Evolutionary conservation across 1,140 invertebrate species (phyloP), one percentile per base, ranked within the genome.

Genomic region (Zaprionus africanus): DNA sequence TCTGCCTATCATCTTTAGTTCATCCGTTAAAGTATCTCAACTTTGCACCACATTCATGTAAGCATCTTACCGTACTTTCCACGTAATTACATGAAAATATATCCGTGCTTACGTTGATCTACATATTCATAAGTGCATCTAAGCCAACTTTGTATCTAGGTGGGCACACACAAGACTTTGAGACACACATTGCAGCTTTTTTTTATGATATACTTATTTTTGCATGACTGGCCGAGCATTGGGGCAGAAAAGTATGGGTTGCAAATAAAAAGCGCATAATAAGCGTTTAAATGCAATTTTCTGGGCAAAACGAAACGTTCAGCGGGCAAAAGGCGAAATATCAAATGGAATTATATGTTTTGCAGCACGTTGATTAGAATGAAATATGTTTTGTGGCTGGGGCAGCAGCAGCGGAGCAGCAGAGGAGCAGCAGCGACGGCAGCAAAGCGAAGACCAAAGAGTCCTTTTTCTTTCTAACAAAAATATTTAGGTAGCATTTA

Each of bases 241-340:
- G 73, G 67, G 67, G 61, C 82, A 82, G 75, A 73, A 90, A 88
- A 88, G 79, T 88, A 90, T 90, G 79, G 86, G 85, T 86, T 90
- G 82, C 86, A 82, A 90, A 91, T 90, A 92, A 92, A 91, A 92
- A 86, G 90, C 90, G 85, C 90, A 92, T 90, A 92, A 91, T 92
- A 86, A 85, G 90, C 90, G 86, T 92, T 92, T 92, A 92, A 92
- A 91, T 92, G 90, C 90, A 91, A 92, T 91, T 92, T 92, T 91
- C 83, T 79, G 74, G 15, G 76, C 90, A 86, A 91, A 91, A 78
- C 76, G 81, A 67, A 60, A 17, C 67, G 43, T 75, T 75, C 66
- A 62, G 41, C 41, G n/a, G 70, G 76, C 82, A 64, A 77, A 63
- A 51, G 46, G 46, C 75, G 79, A 82, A 91, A 91, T 84, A 82